Conservation (phyloP, 2,797 vertebrate genomes). For the Enteromius afrohamiltoni region DNA sequence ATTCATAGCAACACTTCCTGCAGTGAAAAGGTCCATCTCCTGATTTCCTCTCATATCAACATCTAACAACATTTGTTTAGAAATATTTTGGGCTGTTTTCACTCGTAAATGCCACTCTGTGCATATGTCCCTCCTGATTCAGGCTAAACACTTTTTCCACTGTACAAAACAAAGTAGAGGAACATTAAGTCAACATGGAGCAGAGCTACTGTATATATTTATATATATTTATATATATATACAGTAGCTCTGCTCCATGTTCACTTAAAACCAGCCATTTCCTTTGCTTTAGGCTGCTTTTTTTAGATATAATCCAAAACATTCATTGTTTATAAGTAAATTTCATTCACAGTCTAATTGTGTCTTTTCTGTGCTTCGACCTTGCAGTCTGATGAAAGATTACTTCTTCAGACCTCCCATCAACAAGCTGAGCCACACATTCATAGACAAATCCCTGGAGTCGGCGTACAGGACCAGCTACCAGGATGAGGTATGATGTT, state of each 20-base stretch:
- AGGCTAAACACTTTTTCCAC: too few species aligned
- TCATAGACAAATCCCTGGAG: constrained; percentile 89
- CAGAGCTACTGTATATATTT: too few species aligned
- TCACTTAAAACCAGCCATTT: background rate
- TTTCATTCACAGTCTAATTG: background rate
- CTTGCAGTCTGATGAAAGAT: constrained; percentile 91
- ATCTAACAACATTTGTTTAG: background rate
- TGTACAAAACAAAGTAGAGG: too few species aligned
- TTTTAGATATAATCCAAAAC: too few species aligned
- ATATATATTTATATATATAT: too few species aligned
- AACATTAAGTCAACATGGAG: too few species aligned
- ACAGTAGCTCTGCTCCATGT: background rate
- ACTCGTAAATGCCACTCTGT: background rate
- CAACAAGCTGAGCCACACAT: constrained; percentile 94
- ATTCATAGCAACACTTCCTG: background rate
- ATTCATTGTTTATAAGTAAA: too few species aligned
- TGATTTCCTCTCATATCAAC: background rate
- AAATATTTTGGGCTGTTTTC: background rate
- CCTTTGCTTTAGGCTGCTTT: background rate
- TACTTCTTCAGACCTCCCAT: constrained; percentile 98
- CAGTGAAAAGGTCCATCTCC: background rate
- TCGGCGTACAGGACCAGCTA: constrained; percentile 90
- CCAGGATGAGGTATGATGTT: constrained; percentile 86
- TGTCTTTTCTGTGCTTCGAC: background rate
- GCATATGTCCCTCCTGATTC: too few species aligned